Evolutionary conservation across 2,797 vertebrate genomes (phyloP), one percentile per base, ranked within the genome.

Genomic region (Graptemys geographica): DNA sequence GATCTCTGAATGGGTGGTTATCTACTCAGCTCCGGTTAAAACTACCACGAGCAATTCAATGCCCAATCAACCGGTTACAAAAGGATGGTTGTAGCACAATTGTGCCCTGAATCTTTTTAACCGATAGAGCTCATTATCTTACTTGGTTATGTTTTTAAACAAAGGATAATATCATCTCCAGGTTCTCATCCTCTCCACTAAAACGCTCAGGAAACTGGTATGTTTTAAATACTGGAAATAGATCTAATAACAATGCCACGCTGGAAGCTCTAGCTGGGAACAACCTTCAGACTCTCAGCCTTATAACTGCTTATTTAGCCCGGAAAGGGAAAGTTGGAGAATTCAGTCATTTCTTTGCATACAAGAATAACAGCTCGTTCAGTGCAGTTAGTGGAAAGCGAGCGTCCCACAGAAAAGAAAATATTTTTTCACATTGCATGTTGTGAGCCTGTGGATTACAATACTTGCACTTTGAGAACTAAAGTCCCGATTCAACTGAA

Each of bases 401-500:
- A 69, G 37, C 44, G 69, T 90, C 13, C 57, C 79, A 19, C 2
- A 91, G 79, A 84, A 86, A 41, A 72, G 59, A 3, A 56, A 18
- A 44, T 2, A 3, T 0, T 0, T n/a, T 52, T 44, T 84, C 81
- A 51, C 7, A 1, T 13, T 53, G 16, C 28, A 1, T 8, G n/a
- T 16, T 0, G 44, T 3, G 27, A 47, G 44, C 47, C 52, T 28
- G 72, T 47, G 84, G n/a, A 1, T 47, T 62, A 56, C 56, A 5
- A 8, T 80, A 3, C 0, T 1, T 19, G 33, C 81, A 15, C 11
- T 47, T 10, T 23, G 89, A n/a, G 87, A 4, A 51, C 49, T 37
- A 3, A 69, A 82, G 47, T 16, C 74, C 41, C 31, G 15, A 41
- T 44, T 31, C 12, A 41, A 1, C 19, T 76, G 1, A 1, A 82